Percentiles rank a stretch among this genome's conserved stretches.
Conservation (phyloP, 2,113 vertebrate species). For the human region GRCh38 chr5:174937501-174938000, state of each 20-base stretch:
- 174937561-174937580: rapidly evolving
- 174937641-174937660: not conserved
- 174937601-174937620: too few relatives aligned
- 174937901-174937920: not conserved
- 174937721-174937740: rapidly evolving
- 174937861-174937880: not conserved
- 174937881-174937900: not conserved
- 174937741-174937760: rapidly evolving
- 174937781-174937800: not conserved
- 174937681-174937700: not conserved
- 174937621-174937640: rapidly evolving
- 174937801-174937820: rapidly evolving
- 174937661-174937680: not conserved
- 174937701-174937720: too few relatives aligned
- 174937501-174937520: not conserved
- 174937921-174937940: not conserved
- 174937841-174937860: not conserved
- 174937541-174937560: not conserved
- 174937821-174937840: not conserved
- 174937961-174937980: not conserved
- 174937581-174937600: not conserved
- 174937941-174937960: rapidly evolving
- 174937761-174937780: too few relatives aligned
- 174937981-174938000: not conserved
- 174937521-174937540: rapidly evolving